Conservation (phyloP, 2,797 vertebrate genomes). For the Discoglossus pictus region DNA sequence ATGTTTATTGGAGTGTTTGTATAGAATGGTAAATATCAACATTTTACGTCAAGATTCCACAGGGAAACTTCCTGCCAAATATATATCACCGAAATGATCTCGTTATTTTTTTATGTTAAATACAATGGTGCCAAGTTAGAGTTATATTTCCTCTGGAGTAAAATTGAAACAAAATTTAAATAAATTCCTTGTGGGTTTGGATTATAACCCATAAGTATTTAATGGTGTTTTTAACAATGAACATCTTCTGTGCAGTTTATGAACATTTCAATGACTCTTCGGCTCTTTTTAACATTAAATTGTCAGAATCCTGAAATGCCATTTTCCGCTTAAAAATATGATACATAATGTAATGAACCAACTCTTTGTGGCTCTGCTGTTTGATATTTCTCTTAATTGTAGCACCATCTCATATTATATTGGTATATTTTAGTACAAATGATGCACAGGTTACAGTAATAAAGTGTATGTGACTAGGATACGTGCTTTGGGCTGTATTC, state of each 20-base stretch:
- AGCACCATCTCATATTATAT: too few relatives aligned
- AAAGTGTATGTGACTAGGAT: too few relatives aligned
- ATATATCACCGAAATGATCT: neutral
- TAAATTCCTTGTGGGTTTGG: slow-evolving; percentile 10
- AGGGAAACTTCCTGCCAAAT: neutral
- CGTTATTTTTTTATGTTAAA: slow-evolving; percentile 3
- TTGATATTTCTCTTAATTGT: too few relatives aligned
- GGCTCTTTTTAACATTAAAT: slow-evolving; percentile 31
- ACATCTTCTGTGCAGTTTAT: slow-evolving; percentile 28
- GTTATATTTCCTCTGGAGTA: slow-evolving; percentile 4
- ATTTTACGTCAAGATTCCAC: neutral
- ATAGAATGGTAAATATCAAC: neutral
- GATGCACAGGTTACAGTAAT: too few relatives aligned
- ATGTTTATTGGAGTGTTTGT: too few relatives aligned
- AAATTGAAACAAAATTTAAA: slow-evolving; percentile 8
- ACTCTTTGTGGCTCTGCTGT: too few relatives aligned
- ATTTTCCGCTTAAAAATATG: slow-evolving; percentile 20
- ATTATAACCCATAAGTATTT: slow-evolving; percentile 24
- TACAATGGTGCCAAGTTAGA: neutral
- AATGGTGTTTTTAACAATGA: slow-evolving; percentile 18
- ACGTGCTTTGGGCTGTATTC: too few relatives aligned
- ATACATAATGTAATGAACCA: slow-evolving; percentile 10
- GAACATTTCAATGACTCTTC: slow-evolving; percentile 25
- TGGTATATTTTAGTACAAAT: too few relatives aligned
- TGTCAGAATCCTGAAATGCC: slow-evolving; percentile 22